These are phyloP conservation scores for Brenthis daphne DNA, from an alignment of 2,888 invertebrate genomes.

Conservation along the genomic window DNA sequence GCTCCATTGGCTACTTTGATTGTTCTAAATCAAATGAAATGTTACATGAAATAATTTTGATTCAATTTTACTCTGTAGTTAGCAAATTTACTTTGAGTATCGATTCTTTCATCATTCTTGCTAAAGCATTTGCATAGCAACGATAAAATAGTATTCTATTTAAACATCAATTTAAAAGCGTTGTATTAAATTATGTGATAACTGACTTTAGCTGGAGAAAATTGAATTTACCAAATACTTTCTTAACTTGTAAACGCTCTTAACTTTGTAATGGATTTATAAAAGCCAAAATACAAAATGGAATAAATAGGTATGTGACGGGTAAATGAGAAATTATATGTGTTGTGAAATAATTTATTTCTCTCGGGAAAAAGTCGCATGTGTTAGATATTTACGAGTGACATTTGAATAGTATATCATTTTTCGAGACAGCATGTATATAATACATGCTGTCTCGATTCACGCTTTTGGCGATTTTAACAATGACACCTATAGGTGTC, in stretches of 20 bases:
- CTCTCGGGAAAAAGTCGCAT: constrained; percentile 41
- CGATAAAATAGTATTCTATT: neutral
- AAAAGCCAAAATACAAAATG: constrained; percentile 3
- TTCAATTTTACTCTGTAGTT: constrained; percentile 8
- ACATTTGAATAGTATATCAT: constrained; percentile 21
- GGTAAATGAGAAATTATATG: constrained; percentile 43
- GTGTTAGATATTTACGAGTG: constrained; percentile 36
- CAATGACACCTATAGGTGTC: too few relatives aligned
- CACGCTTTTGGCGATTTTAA: too few relatives aligned
- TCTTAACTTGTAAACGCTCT: neutral
- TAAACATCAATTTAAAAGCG: neutral
- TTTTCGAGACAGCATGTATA: neutral
- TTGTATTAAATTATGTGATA: neutral
- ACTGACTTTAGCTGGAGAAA: neutral
- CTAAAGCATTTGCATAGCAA: too few relatives aligned
- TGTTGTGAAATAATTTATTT: constrained; percentile 44
- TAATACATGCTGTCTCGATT: too few relatives aligned
- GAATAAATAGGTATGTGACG: constrained; percentile 23
- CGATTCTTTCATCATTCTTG: too few relatives aligned
- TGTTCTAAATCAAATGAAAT: constrained; percentile 18
- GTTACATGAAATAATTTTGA: constrained; percentile 9
- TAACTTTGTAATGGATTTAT: constrained; percentile 2
- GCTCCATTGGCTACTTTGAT: constrained; percentile 9
- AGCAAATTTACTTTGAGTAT: neutral
- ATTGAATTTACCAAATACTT: constrained; percentile 1